These are phyloP conservation scores for Falco novaeseelandiae DNA, from an alignment of 2,797 vertebrate genomes.

Conservation along the genomic window DNA sequence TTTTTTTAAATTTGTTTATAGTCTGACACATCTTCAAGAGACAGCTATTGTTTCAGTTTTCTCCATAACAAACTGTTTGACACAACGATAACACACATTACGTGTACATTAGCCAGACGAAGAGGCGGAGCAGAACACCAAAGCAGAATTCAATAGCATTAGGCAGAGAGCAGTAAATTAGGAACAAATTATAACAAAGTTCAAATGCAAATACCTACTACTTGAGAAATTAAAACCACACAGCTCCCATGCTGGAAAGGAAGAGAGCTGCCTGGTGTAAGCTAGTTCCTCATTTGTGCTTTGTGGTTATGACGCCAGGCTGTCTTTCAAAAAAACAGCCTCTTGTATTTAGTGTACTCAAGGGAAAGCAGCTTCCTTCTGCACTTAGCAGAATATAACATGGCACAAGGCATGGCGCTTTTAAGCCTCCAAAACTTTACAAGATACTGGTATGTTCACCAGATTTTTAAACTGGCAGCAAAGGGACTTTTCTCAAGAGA, in stretches of 20 bases:
- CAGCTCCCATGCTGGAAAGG: not conserved
- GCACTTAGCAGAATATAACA: not conserved
- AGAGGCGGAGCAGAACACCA: not conserved
- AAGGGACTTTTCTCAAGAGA: not conserved
- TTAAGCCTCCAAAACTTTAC: not conserved
- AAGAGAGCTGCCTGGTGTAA: not conserved
- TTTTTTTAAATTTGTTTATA: not conserved
- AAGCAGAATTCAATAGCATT: not conserved
- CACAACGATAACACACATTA: fast-evolving
- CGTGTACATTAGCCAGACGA: fast-evolving
- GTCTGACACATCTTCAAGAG: not conserved
- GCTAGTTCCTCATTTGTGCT: not conserved
- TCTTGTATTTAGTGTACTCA: not conserved
- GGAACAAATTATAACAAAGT: not conserved
- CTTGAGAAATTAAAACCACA: not conserved
- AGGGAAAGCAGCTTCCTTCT: not conserved
- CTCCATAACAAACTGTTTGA: not conserved
- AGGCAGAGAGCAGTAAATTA: not conserved
- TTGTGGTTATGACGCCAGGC: not conserved
- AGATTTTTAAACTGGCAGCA: not conserved
- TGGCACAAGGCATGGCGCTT: not conserved
- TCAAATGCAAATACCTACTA: not conserved
- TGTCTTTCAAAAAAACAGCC: not conserved
- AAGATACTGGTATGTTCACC: not conserved
- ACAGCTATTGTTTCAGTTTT: not conserved